Conservation (phyloP, 2,113 vertebrate species). For the Mirounga angustirostris region DNA sequence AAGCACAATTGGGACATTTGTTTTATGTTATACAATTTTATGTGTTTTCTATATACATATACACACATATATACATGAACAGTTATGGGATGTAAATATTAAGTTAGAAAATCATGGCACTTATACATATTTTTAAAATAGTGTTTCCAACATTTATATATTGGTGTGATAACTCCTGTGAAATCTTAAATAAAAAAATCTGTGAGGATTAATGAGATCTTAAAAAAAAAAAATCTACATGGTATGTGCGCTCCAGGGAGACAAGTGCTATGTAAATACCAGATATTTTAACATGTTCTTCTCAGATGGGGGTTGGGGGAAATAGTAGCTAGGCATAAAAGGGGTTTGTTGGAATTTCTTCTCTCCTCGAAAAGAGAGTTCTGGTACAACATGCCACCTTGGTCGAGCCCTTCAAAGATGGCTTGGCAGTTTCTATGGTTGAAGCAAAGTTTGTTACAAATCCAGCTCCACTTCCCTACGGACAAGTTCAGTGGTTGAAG, state of each 20-base stretch:
- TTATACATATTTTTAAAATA: constrained; percentile 54
- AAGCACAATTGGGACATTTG: neutral
- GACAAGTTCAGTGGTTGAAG: no score
- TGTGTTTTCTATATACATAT: neutral
- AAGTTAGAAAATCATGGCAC: constrained; percentile 60
- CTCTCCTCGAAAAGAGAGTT: neutral
- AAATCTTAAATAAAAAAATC: constrained; percentile 69
- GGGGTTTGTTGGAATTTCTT: neutral
- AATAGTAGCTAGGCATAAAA: neutral
- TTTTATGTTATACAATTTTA: neutral
- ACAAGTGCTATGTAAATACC: constrained; percentile 3
- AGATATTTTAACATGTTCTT: neutral
- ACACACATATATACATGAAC: neutral
- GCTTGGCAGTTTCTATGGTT: neutral
- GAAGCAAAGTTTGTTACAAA: neutral
- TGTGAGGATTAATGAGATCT: constrained; percentile 62
- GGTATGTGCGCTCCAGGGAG: constrained; percentile 2
- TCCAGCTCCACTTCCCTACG: neutral
- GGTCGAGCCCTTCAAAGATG: neutral
- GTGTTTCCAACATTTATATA: constrained; percentile 37
- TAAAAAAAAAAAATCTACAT: constrained; percentile 58
- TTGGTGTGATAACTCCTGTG: neutral
- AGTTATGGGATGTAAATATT: neutral
- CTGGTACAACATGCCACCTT: neutral
- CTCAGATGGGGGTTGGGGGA: neutral